Percentiles rank a stretch among this genome's conserved stretches.
Evolutionary conservation across 2,888 invertebrate species (phyloP).

Genomic region (Eupithecia insigniata): DNA sequence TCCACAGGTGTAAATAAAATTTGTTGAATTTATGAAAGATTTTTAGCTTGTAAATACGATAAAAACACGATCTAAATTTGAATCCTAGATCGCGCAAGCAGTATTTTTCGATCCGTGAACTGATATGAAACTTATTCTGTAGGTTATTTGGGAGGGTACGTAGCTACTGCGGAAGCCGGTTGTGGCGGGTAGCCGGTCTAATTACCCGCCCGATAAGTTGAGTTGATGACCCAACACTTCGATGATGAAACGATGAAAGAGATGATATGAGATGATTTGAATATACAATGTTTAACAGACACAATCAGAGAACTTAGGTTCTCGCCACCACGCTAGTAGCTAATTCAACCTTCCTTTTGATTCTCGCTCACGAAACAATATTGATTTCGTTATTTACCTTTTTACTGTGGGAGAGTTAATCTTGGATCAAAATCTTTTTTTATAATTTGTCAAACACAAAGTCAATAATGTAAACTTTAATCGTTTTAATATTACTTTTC

Average conservation of each 20-base stretch:
- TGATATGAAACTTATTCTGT: neutral
- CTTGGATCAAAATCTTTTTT: too few relatives aligned
- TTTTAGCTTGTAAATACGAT: neutral
- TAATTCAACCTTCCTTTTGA: conserved; percentile 25
- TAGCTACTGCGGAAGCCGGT: conserved; percentile 32
- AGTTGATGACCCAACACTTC: neutral
- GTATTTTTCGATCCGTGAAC: neutral
- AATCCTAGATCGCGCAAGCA: conserved; percentile 27
- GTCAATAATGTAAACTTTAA: too few relatives aligned
- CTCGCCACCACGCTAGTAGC: conserved; percentile 28
- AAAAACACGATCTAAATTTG: neutral
- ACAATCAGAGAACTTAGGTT: neutral
- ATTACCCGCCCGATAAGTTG: conserved; percentile 9
- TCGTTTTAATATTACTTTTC: too few relatives aligned
- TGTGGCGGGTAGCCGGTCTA: conserved; percentile 24
- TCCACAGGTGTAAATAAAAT: neutral
- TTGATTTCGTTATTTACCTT: too few relatives aligned
- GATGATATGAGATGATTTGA: too few relatives aligned
- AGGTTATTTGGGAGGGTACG: conserved; percentile 14
- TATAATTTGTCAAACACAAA: too few relatives aligned
- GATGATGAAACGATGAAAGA: neutral
- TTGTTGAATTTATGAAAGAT: neutral
- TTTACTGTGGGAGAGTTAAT: too few relatives aligned
- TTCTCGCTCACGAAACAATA: neutral
- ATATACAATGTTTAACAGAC: neutral